These are phyloP conservation scores for Aleadryas rufinucha DNA, from an alignment of 2,113 vertebrate genomes.

Conservation along the genomic window DNA sequence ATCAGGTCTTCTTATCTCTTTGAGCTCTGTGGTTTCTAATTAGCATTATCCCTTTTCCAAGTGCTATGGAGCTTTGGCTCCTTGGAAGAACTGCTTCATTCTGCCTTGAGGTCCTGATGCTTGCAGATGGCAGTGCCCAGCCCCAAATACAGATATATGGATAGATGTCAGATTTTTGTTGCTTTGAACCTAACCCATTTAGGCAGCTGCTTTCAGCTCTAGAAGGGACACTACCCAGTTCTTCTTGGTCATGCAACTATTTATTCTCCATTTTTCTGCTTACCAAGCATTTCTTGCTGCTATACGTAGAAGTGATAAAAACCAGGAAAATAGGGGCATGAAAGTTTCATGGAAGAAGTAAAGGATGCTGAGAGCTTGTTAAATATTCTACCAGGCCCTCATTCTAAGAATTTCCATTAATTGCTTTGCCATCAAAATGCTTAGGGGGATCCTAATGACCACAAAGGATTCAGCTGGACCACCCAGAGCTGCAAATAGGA, in stretches of 20 bases:
- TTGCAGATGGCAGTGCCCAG: background rate
- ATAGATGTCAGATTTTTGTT: background rate
- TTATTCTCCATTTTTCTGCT: background rate
- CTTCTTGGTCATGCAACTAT: background rate
- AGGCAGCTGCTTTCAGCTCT: background rate
- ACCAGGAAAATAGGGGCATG: background rate
- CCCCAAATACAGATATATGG: background rate
- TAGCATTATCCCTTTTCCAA: background rate
- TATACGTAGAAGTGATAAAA: background rate
- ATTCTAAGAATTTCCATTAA: slow-evolving; percentile 25
- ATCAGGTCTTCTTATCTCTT: background rate
- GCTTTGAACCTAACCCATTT: background rate
- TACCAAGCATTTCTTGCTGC: background rate
- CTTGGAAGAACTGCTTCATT: background rate
- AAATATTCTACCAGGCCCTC: background rate
- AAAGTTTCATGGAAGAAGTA: background rate
- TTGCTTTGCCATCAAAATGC: slow-evolving; percentile 26
- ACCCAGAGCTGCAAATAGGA: slow-evolving; percentile 28
- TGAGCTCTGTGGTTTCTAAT: background rate
- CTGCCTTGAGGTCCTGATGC: background rate
- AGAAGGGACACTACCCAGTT: background rate
- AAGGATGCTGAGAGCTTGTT: background rate
- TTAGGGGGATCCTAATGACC: background rate
- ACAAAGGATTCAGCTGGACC: slow-evolving; percentile 45
- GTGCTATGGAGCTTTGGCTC: background rate